phyloP scores from a whole-genome alignment of 2,113 vertebrate genomes.

The Cynocephalus volans region DNA sequence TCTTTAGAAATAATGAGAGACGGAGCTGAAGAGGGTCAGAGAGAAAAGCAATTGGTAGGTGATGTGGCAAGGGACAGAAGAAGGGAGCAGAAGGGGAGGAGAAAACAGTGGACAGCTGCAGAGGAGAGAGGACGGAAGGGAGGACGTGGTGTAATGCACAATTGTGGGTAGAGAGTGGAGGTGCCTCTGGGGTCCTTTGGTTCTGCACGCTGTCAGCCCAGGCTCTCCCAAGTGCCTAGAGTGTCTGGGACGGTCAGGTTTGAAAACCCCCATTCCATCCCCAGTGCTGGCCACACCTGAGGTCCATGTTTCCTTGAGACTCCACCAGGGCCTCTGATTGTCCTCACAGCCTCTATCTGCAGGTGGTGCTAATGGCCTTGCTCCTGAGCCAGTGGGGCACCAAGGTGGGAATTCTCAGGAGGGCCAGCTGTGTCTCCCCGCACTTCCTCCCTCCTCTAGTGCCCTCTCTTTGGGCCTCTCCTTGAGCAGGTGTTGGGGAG shows the following conservation, averaged over 20 bases:
- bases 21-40: neutral
- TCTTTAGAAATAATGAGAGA: neutral
- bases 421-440: accelerated
- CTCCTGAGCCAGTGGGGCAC: neutral
- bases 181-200: accelerated
- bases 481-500: neutral
- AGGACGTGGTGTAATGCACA: accelerated
- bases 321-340: neutral
- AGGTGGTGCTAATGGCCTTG: neutral
- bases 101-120: neutral
- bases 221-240: neutral
- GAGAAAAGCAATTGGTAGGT: neutral
- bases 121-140: neutral
- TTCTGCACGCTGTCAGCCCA: neutral
- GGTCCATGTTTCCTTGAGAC: neutral
- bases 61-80: neutral
- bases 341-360: neutral
- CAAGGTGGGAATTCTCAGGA: neutral
- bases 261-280: neutral
- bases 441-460: neutral
- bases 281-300: neutral
- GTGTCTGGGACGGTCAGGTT: neutral
- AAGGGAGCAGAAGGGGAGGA: neutral
- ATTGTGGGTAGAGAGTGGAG: neutral
- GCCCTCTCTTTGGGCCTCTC: neutral